A percentile compares a stretch with the other conserved stretches of the same genome.
Conservation (phyloP, 2,113 vertebrate species). For the Gopherus flavomarginatus region DNA sequence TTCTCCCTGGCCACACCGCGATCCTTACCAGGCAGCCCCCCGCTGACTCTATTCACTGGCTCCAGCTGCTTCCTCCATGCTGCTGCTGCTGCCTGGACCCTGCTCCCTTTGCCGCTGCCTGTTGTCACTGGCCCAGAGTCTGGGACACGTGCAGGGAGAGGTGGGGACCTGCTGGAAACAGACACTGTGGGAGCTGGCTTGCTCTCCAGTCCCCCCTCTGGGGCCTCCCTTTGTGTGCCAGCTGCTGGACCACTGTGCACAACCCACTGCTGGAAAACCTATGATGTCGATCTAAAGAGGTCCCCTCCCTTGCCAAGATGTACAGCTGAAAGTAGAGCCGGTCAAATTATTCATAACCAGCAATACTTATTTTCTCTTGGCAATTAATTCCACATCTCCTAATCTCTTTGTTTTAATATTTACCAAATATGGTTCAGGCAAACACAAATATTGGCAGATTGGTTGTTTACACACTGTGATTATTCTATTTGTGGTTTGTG, state of each 20-base stretch:
- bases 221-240: not conserved
- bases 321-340: not conserved
- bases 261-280: not conserved
- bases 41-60: not conserved
- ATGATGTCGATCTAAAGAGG: not conserved
- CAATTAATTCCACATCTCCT: not conserved
- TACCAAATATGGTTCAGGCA: not conserved
- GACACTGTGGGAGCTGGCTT: no score
- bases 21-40: not conserved
- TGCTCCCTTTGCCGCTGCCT: no score
- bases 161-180: not conserved
- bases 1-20: not conserved
- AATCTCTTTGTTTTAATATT: not conserved
- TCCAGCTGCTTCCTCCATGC: not conserved
- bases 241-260: not conserved
- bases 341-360: not conserved
- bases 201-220: no score
- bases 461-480: not conserved
- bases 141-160: no score
- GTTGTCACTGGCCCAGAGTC: not conserved
- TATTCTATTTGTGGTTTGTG: conserved; percentile 12
- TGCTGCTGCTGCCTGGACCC: no score
- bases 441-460: not conserved
- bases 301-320: not conserved
- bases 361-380: not conserved